Percentiles rank a stretch among this genome's conserved stretches.
Conservation (phyloP, 2,797 vertebrate genomes). For the Cyclura pinguis region DNA sequence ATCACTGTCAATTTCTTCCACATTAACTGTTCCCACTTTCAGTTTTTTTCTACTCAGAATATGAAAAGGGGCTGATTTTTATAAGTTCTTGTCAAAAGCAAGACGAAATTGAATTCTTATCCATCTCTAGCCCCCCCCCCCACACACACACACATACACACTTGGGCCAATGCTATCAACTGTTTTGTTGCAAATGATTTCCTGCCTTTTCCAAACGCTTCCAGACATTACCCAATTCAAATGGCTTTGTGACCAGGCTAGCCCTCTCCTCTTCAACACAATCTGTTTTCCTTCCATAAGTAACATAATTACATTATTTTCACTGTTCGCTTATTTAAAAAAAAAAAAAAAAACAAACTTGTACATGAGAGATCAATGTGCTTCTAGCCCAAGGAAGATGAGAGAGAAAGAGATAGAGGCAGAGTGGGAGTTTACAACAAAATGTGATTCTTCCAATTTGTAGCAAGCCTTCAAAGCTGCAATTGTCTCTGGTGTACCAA, state of each 20-base stretch:
- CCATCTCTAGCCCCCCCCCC: neutral
- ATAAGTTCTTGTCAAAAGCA: neutral
- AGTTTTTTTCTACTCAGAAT: neutral
- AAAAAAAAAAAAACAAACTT: no score
- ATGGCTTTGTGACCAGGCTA: neutral
- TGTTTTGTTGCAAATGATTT: neutral
- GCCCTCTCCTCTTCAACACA: neutral
- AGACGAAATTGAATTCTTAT: neutral
- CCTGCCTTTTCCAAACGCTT: neutral
- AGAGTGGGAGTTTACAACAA: slow-evolving; percentile 15
- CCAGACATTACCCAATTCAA: no score
- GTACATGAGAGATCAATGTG: slow-evolving; percentile 16
- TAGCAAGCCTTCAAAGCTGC: neutral
- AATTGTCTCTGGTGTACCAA: neutral
- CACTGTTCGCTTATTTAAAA: neutral
- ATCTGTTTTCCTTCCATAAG: slow-evolving; percentile 13
- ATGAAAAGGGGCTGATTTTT: neutral
- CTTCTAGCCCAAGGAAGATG: slow-evolving; percentile 21
- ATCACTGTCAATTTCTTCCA: neutral
- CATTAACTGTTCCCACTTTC: neutral
- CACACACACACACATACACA: no score
- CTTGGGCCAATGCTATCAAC: neutral
- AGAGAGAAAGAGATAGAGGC: neutral
- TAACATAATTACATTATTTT: slow-evolving; percentile 20
- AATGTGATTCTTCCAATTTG: neutral